Conservation (phyloP, 2,113 vertebrate genomes). For the Siniperca knerii region DNA sequence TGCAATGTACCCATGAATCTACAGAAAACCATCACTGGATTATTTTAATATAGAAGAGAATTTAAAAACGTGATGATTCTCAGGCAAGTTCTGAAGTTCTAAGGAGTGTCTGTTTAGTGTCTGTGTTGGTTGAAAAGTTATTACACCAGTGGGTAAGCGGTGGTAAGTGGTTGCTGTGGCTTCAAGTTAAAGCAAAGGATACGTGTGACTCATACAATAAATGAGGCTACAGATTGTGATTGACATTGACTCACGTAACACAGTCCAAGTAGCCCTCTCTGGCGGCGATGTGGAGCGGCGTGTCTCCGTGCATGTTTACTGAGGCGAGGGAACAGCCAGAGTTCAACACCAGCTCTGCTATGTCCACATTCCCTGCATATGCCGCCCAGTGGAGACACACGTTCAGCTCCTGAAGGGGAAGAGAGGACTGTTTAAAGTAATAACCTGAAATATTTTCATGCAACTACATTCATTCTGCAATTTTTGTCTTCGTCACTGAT, state of each 20-base stretch:
- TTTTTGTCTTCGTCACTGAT: background rate
- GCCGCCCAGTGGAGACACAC: constrained; percentile 95
- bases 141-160: background rate
- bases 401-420: constrained; percentile 88
- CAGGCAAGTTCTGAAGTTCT: too few species aligned
- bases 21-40: too few species aligned
- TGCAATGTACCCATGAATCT: too few species aligned
- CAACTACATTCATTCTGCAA: background rate
- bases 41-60: too few species aligned
- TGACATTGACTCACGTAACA: constrained; percentile 86
- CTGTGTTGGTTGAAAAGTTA: too few species aligned
- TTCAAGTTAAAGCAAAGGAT: background rate
- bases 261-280: constrained; percentile 91
- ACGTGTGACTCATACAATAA: background rate
- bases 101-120: too few species aligned
- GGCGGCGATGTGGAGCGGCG: constrained; percentile 91
- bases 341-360: constrained; percentile 91
- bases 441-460: constrained; percentile 46
- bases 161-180: background rate
- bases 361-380: constrained; percentile 91
- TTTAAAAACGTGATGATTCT: too few species aligned
- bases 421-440: constrained; percentile 41
- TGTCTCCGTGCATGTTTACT: constrained; percentile 92
- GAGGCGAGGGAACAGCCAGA: constrained; percentile 90
- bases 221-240: background rate